Evolutionary conservation across 2,888 invertebrate genomes (phyloP).

Genomic region (Drosophila putrida): DNA sequence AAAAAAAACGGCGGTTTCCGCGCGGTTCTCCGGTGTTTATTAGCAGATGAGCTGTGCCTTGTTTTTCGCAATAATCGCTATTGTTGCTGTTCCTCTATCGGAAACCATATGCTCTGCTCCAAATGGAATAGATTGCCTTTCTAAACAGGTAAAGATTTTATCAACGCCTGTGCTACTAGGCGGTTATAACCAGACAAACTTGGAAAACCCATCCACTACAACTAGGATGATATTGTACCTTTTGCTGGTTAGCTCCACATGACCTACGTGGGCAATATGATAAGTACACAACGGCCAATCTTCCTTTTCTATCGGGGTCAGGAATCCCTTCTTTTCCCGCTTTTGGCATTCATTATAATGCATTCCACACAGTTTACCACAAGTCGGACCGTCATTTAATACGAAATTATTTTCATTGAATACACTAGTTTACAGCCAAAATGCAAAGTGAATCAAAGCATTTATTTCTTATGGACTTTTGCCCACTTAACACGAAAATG

Average conservation of each 20-base stretch:
- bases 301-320: slow-evolving; percentile 27
- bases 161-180: not conserved
- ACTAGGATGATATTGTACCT: slow-evolving; percentile 18
- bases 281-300: slow-evolving; percentile 13
- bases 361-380: slow-evolving; percentile 12
- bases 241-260: slow-evolving; percentile 24
- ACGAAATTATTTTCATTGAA: no score
- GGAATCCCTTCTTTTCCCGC: slow-evolving; percentile 19
- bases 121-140: not conserved
- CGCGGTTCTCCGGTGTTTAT: no score
- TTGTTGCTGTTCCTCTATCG: not conserved
- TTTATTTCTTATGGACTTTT: no score
- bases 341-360: slow-evolving; percentile 10
- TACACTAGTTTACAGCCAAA: no score
- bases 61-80: slow-evolving; percentile 1
- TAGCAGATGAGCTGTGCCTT: not conserved
- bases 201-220: slow-evolving; percentile 5
- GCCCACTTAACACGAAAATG: no score
- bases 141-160: not conserved
- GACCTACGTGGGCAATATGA: slow-evolving; percentile 31
- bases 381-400: no score
- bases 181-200: slow-evolving; percentile 3
- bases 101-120: not conserved
- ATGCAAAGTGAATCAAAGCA: no score
- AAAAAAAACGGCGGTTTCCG: no score